Base-by-base conservation (phyloP, 1,140 invertebrate genomes). In the Drosophila teissieri region DNA sequence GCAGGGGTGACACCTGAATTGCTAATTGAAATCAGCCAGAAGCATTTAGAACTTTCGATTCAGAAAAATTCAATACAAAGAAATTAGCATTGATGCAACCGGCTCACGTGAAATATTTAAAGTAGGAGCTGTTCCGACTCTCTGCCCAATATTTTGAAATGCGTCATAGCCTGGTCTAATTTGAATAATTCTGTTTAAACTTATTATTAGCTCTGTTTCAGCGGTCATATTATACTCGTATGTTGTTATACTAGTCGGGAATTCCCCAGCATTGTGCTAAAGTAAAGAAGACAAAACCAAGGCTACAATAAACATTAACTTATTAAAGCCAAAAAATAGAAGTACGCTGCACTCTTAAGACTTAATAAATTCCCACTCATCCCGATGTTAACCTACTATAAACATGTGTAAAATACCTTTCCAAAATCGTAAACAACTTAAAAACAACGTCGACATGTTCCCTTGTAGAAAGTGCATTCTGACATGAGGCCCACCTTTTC, bases 1-100 rank as follows among this genome's bases (percentile, higher is more conserved):
- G 19, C 31, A 31, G 27, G 15, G 40, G 56, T 46, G 55, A 44
- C 74, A 69, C 80, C 53, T 58, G 42, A 60, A 55, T 60, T 39
- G 64, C 64, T 85, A 85, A 85, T 88, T 67, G 68, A 85, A 82
- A 70, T 88, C 83, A 85, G 45, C 40, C 52, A 61, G 78, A 68
- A 72, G 5, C 36, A 37, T 45, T 84, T 76, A 83, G 55, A 69
- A 39, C 49, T 51, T 37, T 17, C 10, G 24, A 40, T 15, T 53
- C 37, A 10, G 27, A 52, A 15, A 42, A 60, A 22, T 19, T 44
- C 4, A 8, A 40, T 52, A 22, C 24, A 52, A 31, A 44, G 42
- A 37, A 46, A 68, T 45, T 42, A 45, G 22, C 19, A 36, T 45
- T 34, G 4, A 31, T 53, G 14, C 52, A 44, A 22, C n/a, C 42